Evolutionary conservation across 2,797 vertebrate species (phyloP).

Genomic region (Danio kyathit): DNA sequence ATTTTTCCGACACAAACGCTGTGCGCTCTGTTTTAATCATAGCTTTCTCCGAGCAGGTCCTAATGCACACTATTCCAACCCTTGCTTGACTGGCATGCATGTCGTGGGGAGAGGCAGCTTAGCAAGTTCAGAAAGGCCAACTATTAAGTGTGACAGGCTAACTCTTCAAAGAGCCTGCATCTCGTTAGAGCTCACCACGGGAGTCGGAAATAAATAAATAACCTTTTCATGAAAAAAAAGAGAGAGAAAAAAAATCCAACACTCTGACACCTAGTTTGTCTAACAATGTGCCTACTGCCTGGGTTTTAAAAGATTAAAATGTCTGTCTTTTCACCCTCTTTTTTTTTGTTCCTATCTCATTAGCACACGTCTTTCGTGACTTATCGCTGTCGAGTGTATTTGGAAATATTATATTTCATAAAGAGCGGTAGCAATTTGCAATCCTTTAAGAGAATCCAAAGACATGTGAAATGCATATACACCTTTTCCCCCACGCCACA

Average conservation of each 20-base stretch:
- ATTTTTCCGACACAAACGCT: slow-evolving; percentile 33
- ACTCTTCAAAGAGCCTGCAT: slow-evolving; percentile 73
- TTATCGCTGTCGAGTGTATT: slow-evolving; percentile 75
- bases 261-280: slow-evolving; percentile 75
- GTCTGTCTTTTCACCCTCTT: slow-evolving; percentile 63
- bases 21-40: slow-evolving; percentile 56
- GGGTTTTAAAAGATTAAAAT: slow-evolving; percentile 81
- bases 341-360: slow-evolving; percentile 75
- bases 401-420: slow-evolving; percentile 76
- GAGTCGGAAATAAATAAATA: slow-evolving; percentile 72
- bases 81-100: slow-evolving; percentile 51
- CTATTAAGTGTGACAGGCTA: slow-evolving; percentile 70
- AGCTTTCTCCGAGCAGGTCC: slow-evolving; percentile 43
- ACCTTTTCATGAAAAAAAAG: slow-evolving; percentile 45
- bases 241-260: slow-evolving; percentile 72
- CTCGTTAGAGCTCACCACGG: slow-evolving; percentile 75
- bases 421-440: slow-evolving; percentile 75
- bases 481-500: slow-evolving; percentile 29
- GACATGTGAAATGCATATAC: slow-evolving; percentile 69
- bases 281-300: slow-evolving; percentile 77
- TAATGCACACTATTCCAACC: slow-evolving; percentile 53
- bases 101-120: slow-evolving; percentile 48
- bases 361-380: slow-evolving; percentile 76
- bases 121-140: slow-evolving; percentile 64
- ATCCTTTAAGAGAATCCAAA: slow-evolving; percentile 74